A percentile compares a stretch with the other conserved stretches of the same genome.
These are phyloP conservation scores for Cnemophilus loriae DNA, from an alignment of 2,113 vertebrate genomes.

Conservation along the genomic window DNA sequence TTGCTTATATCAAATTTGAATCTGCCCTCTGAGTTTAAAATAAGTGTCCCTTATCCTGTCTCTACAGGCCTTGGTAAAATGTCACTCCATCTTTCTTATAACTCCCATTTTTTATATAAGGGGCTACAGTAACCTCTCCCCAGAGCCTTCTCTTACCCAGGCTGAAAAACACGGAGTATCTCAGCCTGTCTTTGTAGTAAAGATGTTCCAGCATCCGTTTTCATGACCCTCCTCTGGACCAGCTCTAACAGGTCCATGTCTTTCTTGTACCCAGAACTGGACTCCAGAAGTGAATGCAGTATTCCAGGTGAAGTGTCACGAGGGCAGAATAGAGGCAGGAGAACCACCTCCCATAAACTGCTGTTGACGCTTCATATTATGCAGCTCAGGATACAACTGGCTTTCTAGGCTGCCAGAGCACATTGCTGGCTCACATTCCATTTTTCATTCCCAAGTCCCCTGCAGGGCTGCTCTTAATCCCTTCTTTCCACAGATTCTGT, in stretches of 20 bases:
- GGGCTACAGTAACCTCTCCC: neutral
- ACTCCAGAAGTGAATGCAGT: neutral
- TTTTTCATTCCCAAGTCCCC: neutral
- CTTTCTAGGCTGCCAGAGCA: neutral
- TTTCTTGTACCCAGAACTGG: neutral
- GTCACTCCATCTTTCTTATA: neutral
- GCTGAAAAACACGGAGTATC: neutral
- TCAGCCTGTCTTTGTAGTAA: neutral
- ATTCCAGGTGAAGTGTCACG: fast-evolving
- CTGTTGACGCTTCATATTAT: fast-evolving
- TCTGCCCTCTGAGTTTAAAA: neutral
- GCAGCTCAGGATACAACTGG: neutral
- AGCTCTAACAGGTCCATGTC: too few relatives aligned
- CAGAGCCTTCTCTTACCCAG: neutral
- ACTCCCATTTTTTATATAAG: fast-evolving
- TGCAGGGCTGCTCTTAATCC: neutral
- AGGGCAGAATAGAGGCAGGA: fast-evolving
- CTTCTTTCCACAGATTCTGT: neutral
- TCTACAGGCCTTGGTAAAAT: neutral
- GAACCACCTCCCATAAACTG: neutral
- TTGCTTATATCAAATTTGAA: neutral
- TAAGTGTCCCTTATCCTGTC: neutral
- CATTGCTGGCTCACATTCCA: neutral
- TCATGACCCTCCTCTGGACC: too few relatives aligned
- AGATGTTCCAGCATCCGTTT: neutral